Evolutionary conservation across 2,113 vertebrate species (phyloP).

Genomic region (Ascaphus truei): DNA sequence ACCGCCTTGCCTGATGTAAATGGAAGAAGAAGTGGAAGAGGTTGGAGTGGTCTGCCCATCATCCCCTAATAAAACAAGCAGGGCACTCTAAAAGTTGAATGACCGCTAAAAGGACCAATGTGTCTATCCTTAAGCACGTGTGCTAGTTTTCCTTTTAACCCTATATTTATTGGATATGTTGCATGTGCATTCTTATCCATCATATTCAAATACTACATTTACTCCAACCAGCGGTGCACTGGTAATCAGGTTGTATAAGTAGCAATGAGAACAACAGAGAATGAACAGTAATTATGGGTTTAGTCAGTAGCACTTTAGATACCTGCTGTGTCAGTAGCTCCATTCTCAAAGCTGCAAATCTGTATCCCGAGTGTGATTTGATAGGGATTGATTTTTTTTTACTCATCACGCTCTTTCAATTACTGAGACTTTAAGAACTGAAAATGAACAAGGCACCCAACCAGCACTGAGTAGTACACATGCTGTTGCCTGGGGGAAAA

Average conservation of each 20-base stretch:
- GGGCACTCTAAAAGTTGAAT: too few relatives aligned
- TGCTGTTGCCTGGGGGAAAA: slow-evolving; percentile 26
- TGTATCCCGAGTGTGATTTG: not conserved
- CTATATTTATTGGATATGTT: too few relatives aligned
- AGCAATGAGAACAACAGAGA: not conserved
- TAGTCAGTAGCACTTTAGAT: not conserved
- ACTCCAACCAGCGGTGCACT: not conserved
- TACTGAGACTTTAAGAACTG: slow-evolving; percentile 22
- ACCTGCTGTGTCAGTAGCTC: not conserved
- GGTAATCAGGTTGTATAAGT: not conserved
- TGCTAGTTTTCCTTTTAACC: too few relatives aligned
- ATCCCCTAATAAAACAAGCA: too few relatives aligned
- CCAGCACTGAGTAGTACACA: not conserved
- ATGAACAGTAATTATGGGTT: not conserved
- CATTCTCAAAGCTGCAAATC: not conserved
- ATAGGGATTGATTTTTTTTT: slow-evolving; percentile 28
- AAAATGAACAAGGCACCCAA: slow-evolving; percentile 17
- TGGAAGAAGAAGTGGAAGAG: too few relatives aligned
- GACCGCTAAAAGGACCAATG: too few relatives aligned
- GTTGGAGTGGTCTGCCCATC: too few relatives aligned
- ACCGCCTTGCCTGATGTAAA: too few relatives aligned
- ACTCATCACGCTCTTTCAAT: slow-evolving; percentile 19
- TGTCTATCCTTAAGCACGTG: too few relatives aligned
- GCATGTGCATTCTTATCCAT: too few relatives aligned
- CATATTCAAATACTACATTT: not conserved